phyloP scores from a whole-genome alignment of 1,140 invertebrate species.

The Zophobas atratus region DNA sequence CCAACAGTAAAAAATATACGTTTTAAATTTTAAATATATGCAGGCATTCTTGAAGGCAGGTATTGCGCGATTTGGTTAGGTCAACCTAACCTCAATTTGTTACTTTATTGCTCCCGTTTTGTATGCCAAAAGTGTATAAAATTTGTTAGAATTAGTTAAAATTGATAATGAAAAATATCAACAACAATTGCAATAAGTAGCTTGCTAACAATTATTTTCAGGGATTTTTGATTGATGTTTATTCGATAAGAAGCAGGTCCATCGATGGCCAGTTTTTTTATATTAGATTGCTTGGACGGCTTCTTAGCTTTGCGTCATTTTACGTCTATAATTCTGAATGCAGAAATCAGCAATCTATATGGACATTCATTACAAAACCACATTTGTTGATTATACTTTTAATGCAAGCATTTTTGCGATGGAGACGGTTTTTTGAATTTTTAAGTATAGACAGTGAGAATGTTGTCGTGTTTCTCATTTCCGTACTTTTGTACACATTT shows the following conservation, averaged over 20 bases:
- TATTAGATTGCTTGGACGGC: constrained; percentile 34
- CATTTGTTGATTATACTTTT: constrained; percentile 4
- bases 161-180: constrained; percentile 27
- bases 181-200: constrained; percentile 19
- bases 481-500: not conserved
- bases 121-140: constrained; percentile 33
- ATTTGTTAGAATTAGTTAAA: constrained; percentile 38
- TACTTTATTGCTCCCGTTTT: constrained; percentile 44
- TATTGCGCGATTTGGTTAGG: constrained; percentile 43
- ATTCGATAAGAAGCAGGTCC: constrained; percentile 29
- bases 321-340: not conserved
- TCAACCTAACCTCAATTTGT: constrained; percentile 31
- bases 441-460: not conserved
- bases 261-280: not conserved
- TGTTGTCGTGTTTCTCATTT: not conserved
- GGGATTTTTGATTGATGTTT: constrained; percentile 11
- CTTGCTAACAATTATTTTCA: not conserved
- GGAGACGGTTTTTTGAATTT: constrained; percentile 15
- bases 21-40: constrained; percentile 39
- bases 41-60: constrained; percentile 46
- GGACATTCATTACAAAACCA: constrained; percentile 30
- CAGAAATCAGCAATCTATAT: constrained; percentile 19
- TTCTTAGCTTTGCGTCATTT: constrained; percentile 21
- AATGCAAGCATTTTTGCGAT: constrained; percentile 30
- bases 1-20: constrained; percentile 32